Base-by-base conservation (phyloP, 2,113 vertebrate species). In the Podarcis cretensis region DNA sequence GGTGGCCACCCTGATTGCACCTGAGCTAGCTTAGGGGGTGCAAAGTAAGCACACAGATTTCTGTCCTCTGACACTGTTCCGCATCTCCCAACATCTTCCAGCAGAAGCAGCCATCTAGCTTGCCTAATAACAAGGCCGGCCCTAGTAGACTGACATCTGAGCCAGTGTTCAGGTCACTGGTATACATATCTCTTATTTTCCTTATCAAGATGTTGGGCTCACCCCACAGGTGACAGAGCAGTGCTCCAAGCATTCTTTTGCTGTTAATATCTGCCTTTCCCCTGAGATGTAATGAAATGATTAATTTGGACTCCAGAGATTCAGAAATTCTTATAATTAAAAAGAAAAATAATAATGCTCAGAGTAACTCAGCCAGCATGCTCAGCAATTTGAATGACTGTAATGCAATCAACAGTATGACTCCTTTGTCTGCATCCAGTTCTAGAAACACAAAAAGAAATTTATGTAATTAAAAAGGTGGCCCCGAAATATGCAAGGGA, bases 401-500 rank as follows among this genome's bases (percentile, higher is more conserved):
- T 73, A 87, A 71, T 82, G 73, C 73, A 90, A 82, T 90, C 89
- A 78, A 69, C 48, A 35, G 32, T 90, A 90, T 77, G 73, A 37
- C 37, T 71, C 7, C 66, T 89, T 81, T 10, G 2, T 87, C n/a
- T 90, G 35, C 84, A 63, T 77, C 81, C 85, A 90, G 54, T 87
- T 78, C 89, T 83, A 83, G 74, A 86, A 90, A 83, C 7, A 73
- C 27, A 86, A 66, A 77, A 88, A 90, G 81, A 89, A 89, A 87
- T 90, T 93, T 89, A 79, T 81, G 65, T 91, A 84, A 86, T 90
- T 93, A 66, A 80, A 87, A 87, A 90, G 66, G 57, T 94, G 87
- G 88, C 79, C 86, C 80, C 65, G 40, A 89, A 54, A 91, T 90
- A 90, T 78, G 76, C 89, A 92, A 87, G 92, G 79, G 80, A 94